Conservation (phyloP, 2,113 vertebrate species). For the Galeopterus variegatus region DNA sequence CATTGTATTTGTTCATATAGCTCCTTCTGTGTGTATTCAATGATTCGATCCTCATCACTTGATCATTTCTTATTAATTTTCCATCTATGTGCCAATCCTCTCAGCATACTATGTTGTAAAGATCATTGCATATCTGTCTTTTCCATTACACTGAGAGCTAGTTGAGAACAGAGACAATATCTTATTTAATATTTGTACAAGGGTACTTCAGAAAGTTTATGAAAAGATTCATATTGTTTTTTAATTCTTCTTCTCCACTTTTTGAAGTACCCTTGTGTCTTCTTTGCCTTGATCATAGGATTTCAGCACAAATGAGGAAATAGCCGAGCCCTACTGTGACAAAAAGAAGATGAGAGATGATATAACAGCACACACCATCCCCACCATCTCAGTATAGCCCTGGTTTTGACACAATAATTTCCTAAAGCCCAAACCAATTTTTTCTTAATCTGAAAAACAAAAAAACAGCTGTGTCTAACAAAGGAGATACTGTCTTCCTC, state of each 20-base stretch:
- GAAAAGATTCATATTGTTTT: too few relatives aligned
- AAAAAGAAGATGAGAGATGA: constrained; percentile 19
- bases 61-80: constrained; percentile 18
- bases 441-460: background rate
- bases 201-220: too few relatives aligned
- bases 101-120: background rate
- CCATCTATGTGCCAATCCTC: background rate
- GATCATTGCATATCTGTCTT: background rate
- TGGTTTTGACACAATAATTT: constrained; percentile 26
- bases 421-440: constrained; percentile 22
- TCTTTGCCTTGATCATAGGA: constrained; percentile 30
- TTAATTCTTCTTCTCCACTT: too few relatives aligned
- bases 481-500: background rate
- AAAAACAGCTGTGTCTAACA: background rate
- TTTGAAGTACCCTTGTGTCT: background rate
- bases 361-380: background rate
- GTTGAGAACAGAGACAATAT: constrained; percentile 67
- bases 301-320: constrained; percentile 44
- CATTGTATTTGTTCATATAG: background rate
- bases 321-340: background rate
- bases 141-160: constrained; percentile 8
- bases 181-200: constrained; percentile 37
- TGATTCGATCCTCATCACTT: background rate
- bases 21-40: background rate
- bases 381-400: background rate